Percentiles rank a stretch among this genome's conserved stretches.
These are phyloP conservation scores for Agonopterix arenella DNA, from an alignment of 2,888 invertebrate species.

Conservation along the genomic window DNA sequence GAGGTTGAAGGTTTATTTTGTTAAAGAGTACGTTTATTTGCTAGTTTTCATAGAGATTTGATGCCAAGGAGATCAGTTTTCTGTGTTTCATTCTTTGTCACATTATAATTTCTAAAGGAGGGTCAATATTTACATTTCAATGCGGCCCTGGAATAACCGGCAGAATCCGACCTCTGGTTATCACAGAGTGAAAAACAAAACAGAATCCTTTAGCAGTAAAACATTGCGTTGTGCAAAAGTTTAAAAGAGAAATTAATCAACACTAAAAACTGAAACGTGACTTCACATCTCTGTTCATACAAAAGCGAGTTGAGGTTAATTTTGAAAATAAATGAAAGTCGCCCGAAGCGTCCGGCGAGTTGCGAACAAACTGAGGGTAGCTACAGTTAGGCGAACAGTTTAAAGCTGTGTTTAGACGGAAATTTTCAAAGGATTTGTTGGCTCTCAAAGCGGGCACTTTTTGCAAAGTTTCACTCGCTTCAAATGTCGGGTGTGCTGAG, in stretches of 20 bases:
- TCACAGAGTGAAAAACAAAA: too few relatives aligned
- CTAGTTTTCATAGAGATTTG: too few relatives aligned
- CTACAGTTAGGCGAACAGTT: constrained; percentile 21
- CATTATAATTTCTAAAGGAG: too few relatives aligned
- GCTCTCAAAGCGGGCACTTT: constrained; percentile 34
- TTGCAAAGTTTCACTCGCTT: constrained; percentile 49
- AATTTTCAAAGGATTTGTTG: constrained; percentile 60
- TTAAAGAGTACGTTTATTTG: too few relatives aligned
- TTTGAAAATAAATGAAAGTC: constrained; percentile 59
- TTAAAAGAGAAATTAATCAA: not conserved
- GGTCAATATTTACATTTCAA: too few relatives aligned
- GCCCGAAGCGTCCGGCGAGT: constrained; percentile 44
- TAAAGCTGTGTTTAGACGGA: constrained; percentile 56
- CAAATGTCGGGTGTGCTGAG: constrained; percentile 34
- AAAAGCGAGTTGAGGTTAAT: constrained; percentile 36
- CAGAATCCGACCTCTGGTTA: too few relatives aligned
- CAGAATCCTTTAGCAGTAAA: too few relatives aligned
- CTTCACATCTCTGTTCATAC: too few relatives aligned
- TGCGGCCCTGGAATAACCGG: too few relatives aligned
- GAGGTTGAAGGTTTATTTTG: too few relatives aligned
- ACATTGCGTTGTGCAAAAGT: not conserved
- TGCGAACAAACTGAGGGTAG: constrained; percentile 39
- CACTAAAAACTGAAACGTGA: not conserved
- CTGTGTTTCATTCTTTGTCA: too few relatives aligned
- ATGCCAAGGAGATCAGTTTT: too few relatives aligned